Percentiles rank a stretch among this genome's conserved stretches.
phyloP scores from a whole-genome alignment of 2,113 vertebrate species.

The Aleadryas rufinucha region DNA sequence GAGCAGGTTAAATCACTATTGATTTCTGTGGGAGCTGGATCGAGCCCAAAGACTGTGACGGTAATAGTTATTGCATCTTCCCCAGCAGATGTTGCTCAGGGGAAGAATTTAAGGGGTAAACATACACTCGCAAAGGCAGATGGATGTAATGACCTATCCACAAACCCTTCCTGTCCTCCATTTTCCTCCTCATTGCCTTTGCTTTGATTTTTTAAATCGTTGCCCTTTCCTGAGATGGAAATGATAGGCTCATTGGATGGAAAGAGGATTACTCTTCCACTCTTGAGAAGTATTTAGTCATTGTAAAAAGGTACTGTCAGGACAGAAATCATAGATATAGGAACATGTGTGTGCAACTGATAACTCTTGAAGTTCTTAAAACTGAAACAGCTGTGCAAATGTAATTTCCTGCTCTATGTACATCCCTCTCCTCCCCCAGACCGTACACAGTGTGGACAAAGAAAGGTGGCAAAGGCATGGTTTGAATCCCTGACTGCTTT shows the following conservation, averaged over 20 bases:
- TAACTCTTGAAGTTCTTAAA: conserved; percentile 21
- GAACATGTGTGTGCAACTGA: background rate
- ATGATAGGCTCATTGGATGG: background rate
- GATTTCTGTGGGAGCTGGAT: conserved; percentile 33
- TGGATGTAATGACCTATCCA: conserved; percentile 26
- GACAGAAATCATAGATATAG: background rate
- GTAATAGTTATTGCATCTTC: conserved; percentile 6
- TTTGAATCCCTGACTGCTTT: background rate
- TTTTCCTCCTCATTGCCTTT: conserved; percentile 39
- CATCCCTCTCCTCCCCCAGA: background rate
- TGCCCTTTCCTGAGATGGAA: conserved; percentile 26
- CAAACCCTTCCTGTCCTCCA: background rate
- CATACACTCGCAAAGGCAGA: background rate
- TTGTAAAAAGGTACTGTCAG: background rate
- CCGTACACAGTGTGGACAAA: background rate
- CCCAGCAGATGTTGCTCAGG: conserved; percentile 6
- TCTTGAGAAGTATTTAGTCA: background rate
- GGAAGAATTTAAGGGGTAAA: conserved; percentile 37
- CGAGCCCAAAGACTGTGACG: background rate
- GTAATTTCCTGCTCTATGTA: background rate
- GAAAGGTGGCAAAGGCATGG: background rate
- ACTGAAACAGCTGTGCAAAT: background rate
- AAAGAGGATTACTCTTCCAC: conserved; percentile 31
- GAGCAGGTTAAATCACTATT: conserved; percentile 21
- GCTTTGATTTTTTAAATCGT: conserved; percentile 28